Base-by-base conservation (phyloP, 2,113 vertebrate species). In the Amblyopsis rosae region DNA sequence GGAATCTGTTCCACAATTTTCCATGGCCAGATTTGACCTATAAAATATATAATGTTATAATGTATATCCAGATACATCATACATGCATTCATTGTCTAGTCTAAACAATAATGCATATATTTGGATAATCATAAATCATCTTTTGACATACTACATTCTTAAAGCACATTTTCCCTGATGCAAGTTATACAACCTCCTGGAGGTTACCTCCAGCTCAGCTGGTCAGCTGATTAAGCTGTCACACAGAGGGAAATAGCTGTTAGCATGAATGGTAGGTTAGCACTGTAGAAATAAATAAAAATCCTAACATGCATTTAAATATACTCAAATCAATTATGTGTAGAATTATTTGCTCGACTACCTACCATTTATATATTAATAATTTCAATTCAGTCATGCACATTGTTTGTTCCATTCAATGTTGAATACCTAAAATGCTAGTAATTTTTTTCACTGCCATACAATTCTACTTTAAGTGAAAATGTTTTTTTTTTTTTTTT, bases 161-260 rank as follows among this genome's bases (percentile, higher is more conserved):
- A 41, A 41, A 41, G 35, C 35, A 26, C 12, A 58, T 11, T 19
- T 33, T 64, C 62, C 49, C 12, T 64, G 17, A 12, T 51, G 62
- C 63, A 49, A 49, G 48, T 47, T 9, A 0, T 1, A 62, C 50
- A 66, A 77, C 46, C 69, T 80, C 51, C 45, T 64, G 78, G 72
- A 19, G 19, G 19, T 1, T 1, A 19, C 19, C 19, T 19, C 19
- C 19, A 19, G 19, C 19, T 19, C 62, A 64, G 61, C 75, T 67
- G 65, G 73, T 83, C 69, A 80, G 78, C 32, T 78, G 82, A 87
- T 88, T 85, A 47, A 26, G 16, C 51, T 77, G 70, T 88, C 76
- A 87, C 58, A 59, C 32, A 62, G 45, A 63, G 57, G 81, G 77
- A 71, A 73, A 63, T 16, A 16, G 35, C 54, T 65, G 72, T 67